Evolutionary conservation across 1,140 invertebrate species (phyloP).

Genomic region (Zaprionus ornatus): DNA sequence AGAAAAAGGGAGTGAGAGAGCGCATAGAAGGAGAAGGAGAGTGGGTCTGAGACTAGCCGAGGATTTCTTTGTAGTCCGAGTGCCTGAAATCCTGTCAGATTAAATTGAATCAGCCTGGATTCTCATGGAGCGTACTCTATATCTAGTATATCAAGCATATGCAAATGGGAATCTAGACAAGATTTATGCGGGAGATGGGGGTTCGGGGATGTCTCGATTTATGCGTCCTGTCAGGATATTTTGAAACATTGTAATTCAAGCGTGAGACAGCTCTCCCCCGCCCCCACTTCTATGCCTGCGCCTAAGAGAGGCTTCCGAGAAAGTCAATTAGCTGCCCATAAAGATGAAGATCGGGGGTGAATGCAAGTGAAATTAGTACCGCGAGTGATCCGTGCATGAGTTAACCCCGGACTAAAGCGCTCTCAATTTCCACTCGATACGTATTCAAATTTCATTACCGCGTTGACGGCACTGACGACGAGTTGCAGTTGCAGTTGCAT

Average conservation of each 20-base stretch:
- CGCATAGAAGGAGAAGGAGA: not conserved
- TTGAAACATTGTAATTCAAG: conserved; percentile 82
- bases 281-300: not conserved
- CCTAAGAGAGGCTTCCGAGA: conserved; percentile 59
- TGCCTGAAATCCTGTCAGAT: conserved; percentile 44
- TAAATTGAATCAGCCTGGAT: conserved; percentile 67
- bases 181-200: not conserved
- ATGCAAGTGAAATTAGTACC: conserved; percentile 38
- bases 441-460: conserved; percentile 73
- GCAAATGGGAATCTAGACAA: conserved; percentile 40
- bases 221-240: conserved; percentile 78
- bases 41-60: not conserved
- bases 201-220: conserved; percentile 42
- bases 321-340: conserved; percentile 80
- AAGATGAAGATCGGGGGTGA: conserved; percentile 39
- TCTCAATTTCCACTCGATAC: conserved; percentile 64
- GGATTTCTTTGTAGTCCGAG: not conserved
- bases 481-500: conserved; percentile 62
- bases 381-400: conserved; percentile 48
- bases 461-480: not conserved
- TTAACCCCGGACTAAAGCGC: conserved; percentile 31
- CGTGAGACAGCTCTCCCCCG: conserved; percentile 26
- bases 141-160: conserved; percentile 24
- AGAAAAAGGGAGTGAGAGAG: not conserved
- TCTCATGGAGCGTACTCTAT: conserved; percentile 13